phyloP scores from a whole-genome alignment of 2,113 vertebrate genomes.

The Malaclemys terrapin region DNA sequence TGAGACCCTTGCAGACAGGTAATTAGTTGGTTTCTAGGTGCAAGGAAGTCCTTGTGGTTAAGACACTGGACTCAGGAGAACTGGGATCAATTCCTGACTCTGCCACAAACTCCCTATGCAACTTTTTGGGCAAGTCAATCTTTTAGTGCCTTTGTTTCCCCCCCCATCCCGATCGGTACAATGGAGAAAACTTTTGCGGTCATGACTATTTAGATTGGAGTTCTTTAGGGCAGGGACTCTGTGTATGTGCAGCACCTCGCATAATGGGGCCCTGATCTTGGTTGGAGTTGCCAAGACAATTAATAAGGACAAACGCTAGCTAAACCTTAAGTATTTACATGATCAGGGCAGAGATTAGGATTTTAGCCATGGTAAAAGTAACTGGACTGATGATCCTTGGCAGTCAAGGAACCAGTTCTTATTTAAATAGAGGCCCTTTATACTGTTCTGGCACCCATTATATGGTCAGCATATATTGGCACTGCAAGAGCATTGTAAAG shows the following conservation, averaged over 20 bases:
- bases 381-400: not conserved
- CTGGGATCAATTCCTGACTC: not conserved
- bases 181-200: not conserved
- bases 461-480: not conserved
- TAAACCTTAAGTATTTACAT: not conserved
- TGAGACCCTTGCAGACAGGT: fast-evolving
- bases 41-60: fast-evolving
- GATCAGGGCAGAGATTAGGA: not conserved
- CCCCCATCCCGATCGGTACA: not conserved
- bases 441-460: not conserved
- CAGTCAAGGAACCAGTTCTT: fast-evolving
- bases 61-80: not conserved
- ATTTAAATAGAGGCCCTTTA: not conserved
- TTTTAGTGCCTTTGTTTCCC: not conserved
- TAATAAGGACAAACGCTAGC: not conserved
- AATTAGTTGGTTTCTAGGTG: fast-evolving
- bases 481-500: not conserved
- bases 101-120: not conserved
- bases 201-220: fast-evolving
- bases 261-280: not conserved
- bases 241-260: fast-evolving
- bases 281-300: not conserved
- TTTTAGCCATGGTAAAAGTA: not conserved
- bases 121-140: not conserved
- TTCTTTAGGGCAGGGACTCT: not conserved